phyloP scores from a whole-genome alignment of 2,888 invertebrate species.

The Pocota personata region DNA sequence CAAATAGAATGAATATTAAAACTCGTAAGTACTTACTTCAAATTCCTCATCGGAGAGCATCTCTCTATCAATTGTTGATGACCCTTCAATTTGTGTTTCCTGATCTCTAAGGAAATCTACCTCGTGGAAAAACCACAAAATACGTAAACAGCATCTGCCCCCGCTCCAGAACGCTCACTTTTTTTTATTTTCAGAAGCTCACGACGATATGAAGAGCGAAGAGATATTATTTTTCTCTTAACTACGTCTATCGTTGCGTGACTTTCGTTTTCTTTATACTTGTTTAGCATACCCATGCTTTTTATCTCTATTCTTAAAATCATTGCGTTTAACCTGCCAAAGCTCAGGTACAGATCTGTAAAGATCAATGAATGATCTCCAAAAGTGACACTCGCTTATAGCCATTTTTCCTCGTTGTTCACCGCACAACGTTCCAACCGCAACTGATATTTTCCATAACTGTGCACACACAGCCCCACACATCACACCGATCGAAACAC shows the following conservation, averaged over 20 bases:
- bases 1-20: too few species aligned
- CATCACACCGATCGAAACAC: too few species aligned
- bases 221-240: not conserved
- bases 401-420: too few species aligned
- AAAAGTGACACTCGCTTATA: too few species aligned
- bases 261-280: not conserved
- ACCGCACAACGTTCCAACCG: too few species aligned
- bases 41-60: not conserved
- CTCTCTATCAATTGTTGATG: not conserved
- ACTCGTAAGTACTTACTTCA: not conserved
- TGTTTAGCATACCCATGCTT: too few species aligned
- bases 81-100: conserved; percentile 7
- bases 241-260: not conserved
- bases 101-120: not conserved
- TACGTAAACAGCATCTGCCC: not conserved
- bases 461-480: too few species aligned
- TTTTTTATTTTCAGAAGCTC: not conserved
- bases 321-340: not conserved
- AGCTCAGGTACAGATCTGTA: too few species aligned
- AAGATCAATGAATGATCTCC: too few species aligned
- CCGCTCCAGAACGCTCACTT: not conserved
- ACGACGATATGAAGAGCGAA: not conserved
- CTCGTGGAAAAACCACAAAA: not conserved
- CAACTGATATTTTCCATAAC: too few species aligned
- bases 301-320: not conserved